Evolutionary conservation across 2,113 vertebrate genomes (phyloP), one percentile per base, ranked within the genome.

Genomic region (Rhineura floridana): DNA sequence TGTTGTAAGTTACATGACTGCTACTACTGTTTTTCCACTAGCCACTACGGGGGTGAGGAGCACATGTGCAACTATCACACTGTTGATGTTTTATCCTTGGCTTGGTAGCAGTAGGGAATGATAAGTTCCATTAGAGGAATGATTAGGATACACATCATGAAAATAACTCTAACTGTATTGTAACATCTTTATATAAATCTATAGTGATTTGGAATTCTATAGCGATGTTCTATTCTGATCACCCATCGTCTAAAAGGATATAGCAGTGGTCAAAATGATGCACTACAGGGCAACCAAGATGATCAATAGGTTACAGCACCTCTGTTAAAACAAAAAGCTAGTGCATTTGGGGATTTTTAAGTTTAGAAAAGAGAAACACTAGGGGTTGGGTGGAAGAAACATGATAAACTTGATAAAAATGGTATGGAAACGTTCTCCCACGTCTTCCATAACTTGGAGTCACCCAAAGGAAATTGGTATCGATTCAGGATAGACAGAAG

Each of bases 1-100:
- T 90, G 63, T 44, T 87, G 77, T 73, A 87, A 93, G 76, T 21
- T 83, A 87, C 21, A 46, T 1, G 6, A 81, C 19, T 55, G 10
- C 19, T 76, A 78, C 84, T 46, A 77, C 19, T 50, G 33, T 67
- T 33, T 84, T 84, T 44, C 44, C 50, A 17, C 81, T 83, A 55
- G 13, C 11, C 79, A 81, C 7, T 25, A 6, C 23, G 23, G 3
- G 39, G 28, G 23, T 1, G 36, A 25, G n/a, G n/a, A n/a, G n/a
- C n/a, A 17, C 17, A 7, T 28, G 6, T 28, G 15, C 42, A 77
- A 44, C 25, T 77, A 21, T 10, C 6, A 10, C 39, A 73, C 75
- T 77, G 23, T 30, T 9, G 11, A 46, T 42, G n/a, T n/a, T n/a
- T n/a, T n/a, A n/a, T n/a, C n/a, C n/a, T n/a, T n/a, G n/a, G n/a